Percentiles rank a stretch among this genome's conserved stretches.
Evolutionary conservation across 2,113 vertebrate species (phyloP).

Genomic region (Xiphophorus couchianus): DNA sequence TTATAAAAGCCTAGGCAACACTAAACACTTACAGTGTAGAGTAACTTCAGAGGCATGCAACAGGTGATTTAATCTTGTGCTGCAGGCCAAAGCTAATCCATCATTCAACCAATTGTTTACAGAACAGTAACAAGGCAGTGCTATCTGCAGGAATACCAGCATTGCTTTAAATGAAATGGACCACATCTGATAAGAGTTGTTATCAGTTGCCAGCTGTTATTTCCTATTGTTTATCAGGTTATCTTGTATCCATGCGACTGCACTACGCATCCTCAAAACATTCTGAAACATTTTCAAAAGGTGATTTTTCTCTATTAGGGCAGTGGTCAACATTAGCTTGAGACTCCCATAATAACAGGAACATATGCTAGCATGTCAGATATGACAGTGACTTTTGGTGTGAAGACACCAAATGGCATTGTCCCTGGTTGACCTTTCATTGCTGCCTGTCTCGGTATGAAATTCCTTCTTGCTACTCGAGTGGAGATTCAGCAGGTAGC

Average conservation of each 20-base stretch:
- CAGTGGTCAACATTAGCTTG: no score
- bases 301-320: background rate
- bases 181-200: background rate
- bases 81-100: constrained; percentile 12
- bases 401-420: no score
- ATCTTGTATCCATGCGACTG: background rate
- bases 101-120: background rate
- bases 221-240: background rate
- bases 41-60: constrained; percentile 1
- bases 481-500: no score
- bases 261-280: background rate
- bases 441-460: no score
- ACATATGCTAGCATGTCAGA: no score
- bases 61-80: constrained; percentile 8
- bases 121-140: constrained; percentile 4
- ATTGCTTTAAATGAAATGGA: background rate
- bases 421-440: no score
- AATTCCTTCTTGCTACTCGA: no score
- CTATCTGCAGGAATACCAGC: background rate
- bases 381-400: background rate
- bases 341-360: no score
- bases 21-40: background rate
- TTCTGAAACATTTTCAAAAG: background rate
- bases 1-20: background rate
- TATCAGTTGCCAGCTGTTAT: background rate